Base-by-base conservation (phyloP, 2,888 invertebrate genomes). In the Trichacis sp. region DNA sequence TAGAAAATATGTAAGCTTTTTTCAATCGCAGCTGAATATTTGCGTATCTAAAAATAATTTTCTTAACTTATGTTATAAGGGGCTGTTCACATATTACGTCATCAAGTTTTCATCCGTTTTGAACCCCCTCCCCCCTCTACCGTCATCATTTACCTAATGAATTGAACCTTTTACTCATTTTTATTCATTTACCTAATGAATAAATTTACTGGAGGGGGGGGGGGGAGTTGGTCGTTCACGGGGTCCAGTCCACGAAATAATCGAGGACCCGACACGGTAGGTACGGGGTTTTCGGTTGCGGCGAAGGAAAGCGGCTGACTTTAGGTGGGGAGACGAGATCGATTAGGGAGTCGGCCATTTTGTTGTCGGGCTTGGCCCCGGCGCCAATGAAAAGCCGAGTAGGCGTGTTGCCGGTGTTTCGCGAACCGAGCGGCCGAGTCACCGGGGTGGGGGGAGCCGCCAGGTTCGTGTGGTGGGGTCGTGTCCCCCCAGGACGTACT, bases 281-380 rank as follows among this genome's bases (percentile, higher is more conserved):
- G 50, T 43, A 43, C 30, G 30, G 49, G 19, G 30, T 20, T 24
- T 49, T 50, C 43, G 46, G 50, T 36, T 50, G 38, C 29, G 49
- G 8, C 30, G 49, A 33, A 33, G 24, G 24, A 8, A 24, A 24
- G 24, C 24, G 24, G 4, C 4, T 24, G 8, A 5, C 3, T 8
- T n/a, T n/a, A n/a, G 64, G 69, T 64, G 60, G 75, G 74, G 69
- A 69, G n/a, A 69, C 64, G 68, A 75, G 79, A 82, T 82, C 82
- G 82, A 82, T 82, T 80, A 78, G 76, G 73, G 72, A 61, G 76
- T 75, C 82, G 78, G 82, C 82, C 82, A 82, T 82, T 82, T 82
- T 82, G 82, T 82, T 81, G 76, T 74, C 72, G 77, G 73, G 72
- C 73, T 66, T 56, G 43, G 19, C 52, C 43, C 54, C 60, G 51